Base-by-base conservation (phyloP, 2,797 vertebrate genomes). In the Saxicola maurus region DNA sequence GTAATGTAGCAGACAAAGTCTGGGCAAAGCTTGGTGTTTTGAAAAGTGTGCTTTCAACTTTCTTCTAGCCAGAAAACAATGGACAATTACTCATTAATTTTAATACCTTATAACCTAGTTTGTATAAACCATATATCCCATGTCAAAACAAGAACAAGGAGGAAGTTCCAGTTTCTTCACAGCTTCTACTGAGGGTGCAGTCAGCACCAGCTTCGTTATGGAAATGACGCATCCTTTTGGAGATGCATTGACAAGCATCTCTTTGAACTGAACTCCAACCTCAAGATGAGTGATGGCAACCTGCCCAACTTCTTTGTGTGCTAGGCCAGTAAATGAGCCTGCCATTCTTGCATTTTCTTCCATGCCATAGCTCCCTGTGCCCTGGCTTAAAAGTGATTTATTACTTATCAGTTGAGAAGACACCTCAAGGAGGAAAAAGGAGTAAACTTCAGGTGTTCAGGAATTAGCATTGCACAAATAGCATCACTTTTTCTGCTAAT, bases 231-330 rank as follows among this genome's bases (percentile, higher is more conserved):
- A 82, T 87, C 71, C 60, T 86, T 69, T 71, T 90, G 86, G 88
- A 92, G 92, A 87, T 33, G 27, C 74, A 90, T 30, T 76, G 76
- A 91, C 94, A 93, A 74, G 43, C 35, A 83, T 76, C 80, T 65
- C 88, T 96, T 88, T 90, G 93, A 96, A 92, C 43, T 49, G 64
- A 94, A 86, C 84, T 91, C 73, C 68, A 88, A 61, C 91, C 48
- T 76, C 67, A 59, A 48, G 56, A 86, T 66, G 81, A 74, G 48
- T 40, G 74, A 67, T 59, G 88, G 87, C 73, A 87, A 35, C 25
- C 38, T 62, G 89, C 91, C 52, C 74, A 51, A 91, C 6, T 7
- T 8, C 18, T 59, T 78, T 66, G 53, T 64, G 40, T 37, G 61
- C 24, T 72, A 84, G 90, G 49, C 31, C 40, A 61, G 38, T 40